Evolutionary conservation across 23 tunicate species (phyloP), one percentile per base, ranked within the genome.

Genomic region (Halocynthia aurantium): DNA sequence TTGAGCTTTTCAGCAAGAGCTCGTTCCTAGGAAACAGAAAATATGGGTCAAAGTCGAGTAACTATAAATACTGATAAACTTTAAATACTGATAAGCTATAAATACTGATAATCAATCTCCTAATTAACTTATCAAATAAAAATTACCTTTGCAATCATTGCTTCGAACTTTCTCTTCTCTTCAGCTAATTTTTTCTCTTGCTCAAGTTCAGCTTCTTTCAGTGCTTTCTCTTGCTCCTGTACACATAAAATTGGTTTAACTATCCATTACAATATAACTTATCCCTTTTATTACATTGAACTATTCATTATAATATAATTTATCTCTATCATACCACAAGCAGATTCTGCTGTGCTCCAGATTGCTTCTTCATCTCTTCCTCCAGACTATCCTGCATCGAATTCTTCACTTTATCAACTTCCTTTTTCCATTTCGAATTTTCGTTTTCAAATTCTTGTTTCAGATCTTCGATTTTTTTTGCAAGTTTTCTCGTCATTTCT

Each of bases 381-480:
- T 88, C 96, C 88, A 89, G 76, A 56, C 84, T 80, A 9, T 69
- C 78, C 52, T 84, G 89, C 74, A 89, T 18, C 5, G 88, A 84
- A 8, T 52, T 57, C 60, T 89, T 89, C 68, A 85, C 84, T 62
- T 80, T 82, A 50, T 84, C 88, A 6, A 89, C 82, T 60, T 68
- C 80, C 53, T 76, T 69, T 69, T 85, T 69, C 21, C 85, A 80
- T 6, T 80, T 57, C 75, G 65, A 52, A 22, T 81, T 76, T 7
- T 76, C 81, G 5, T 77, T 70, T 31, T 80, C 88, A 58, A 76
- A 20, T 52, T 89, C 76, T 50, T 70, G 69, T 55, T 74, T 89
- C 11, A 81, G 76, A 7, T 83, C 96, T 22, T 89, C 85, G 15
- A 89, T 52, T 67, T 89, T 77, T 40, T 70, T 77, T 6, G 96